These are phyloP conservation scores for Pelecanoides urinatrix DNA, from an alignment of 2,113 vertebrate species.

Conservation along the genomic window DNA sequence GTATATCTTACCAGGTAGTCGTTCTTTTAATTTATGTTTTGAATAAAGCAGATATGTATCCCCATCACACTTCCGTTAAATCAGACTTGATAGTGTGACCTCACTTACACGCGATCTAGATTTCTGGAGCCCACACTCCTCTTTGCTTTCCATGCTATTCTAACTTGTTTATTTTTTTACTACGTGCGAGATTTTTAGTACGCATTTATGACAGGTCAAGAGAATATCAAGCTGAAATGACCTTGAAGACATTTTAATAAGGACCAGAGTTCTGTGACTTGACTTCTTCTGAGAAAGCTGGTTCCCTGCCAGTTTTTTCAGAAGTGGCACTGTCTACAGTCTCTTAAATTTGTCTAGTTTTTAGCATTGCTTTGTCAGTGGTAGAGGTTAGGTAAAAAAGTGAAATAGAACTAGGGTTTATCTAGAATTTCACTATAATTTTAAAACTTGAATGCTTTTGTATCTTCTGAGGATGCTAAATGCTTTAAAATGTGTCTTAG, in stretches of 20 bases:
- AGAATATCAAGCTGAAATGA: background rate
- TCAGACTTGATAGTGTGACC: background rate
- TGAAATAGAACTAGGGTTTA: background rate
- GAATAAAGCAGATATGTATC: background rate
- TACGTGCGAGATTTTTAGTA: background rate
- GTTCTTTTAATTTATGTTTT: background rate
- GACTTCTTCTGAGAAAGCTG: background rate
- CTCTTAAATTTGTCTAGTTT: background rate
- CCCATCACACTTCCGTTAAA: background rate
- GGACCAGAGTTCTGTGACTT: background rate
- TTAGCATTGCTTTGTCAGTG: background rate
- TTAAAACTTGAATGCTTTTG: background rate
- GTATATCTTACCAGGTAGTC: background rate
- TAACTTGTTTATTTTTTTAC: background rate
- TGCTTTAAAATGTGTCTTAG: background rate
- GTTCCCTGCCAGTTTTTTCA: background rate
- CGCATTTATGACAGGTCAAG: background rate
- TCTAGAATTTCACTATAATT: background rate
- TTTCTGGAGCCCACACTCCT: background rate
- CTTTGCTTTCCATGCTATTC: background rate
- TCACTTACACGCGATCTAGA: background rate
- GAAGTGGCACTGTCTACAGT: background rate
- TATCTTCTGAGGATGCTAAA: background rate
- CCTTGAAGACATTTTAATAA: background rate
- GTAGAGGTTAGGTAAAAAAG: background rate